Conservation (phyloP, 1,140 invertebrate genomes). For the Trachymyrmex cornetzi region DNA sequence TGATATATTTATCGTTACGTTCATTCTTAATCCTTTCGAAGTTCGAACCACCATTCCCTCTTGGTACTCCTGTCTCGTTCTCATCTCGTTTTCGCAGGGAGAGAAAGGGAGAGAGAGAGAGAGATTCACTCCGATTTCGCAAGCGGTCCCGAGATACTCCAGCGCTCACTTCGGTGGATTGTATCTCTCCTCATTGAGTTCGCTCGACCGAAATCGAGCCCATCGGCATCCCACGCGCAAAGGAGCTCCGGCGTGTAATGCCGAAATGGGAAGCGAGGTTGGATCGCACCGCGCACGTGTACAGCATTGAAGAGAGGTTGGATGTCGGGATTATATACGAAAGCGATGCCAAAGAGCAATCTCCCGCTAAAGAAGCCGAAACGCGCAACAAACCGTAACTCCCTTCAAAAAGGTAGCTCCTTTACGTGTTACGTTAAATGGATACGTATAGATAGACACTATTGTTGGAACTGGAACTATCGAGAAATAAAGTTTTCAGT, state of each 20-base stretch:
- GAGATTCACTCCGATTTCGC: conserved; percentile 55
- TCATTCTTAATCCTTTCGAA: conserved; percentile 58
- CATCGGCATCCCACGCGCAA: conserved; percentile 61
- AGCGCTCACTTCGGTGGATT: conserved; percentile 34
- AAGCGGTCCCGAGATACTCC: conserved; percentile 39
- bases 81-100: conserved; percentile 35
- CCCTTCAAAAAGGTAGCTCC: conserved; percentile 35
- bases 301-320: conserved; percentile 41
- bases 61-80: not conserved
- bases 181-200: conserved; percentile 62
- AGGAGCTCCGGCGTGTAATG: conserved; percentile 55
- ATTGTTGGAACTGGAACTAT: not conserved
- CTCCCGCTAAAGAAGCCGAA: conserved; percentile 42
- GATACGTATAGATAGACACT: not conserved
- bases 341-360: conserved; percentile 56
- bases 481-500: conserved; percentile 1
- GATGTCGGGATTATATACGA: conserved; percentile 54
- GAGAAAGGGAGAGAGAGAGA: not conserved
- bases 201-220: conserved; percentile 60
- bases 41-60: conserved; percentile 14
- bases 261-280: conserved; percentile 61
- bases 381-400: conserved; percentile 17
- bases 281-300: conserved; percentile 46
- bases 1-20: conserved; percentile 63
- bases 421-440: conserved; percentile 43